Evolutionary conservation across 2,888 invertebrate species (phyloP).

Genomic region (Eucera pruinosa): DNA sequence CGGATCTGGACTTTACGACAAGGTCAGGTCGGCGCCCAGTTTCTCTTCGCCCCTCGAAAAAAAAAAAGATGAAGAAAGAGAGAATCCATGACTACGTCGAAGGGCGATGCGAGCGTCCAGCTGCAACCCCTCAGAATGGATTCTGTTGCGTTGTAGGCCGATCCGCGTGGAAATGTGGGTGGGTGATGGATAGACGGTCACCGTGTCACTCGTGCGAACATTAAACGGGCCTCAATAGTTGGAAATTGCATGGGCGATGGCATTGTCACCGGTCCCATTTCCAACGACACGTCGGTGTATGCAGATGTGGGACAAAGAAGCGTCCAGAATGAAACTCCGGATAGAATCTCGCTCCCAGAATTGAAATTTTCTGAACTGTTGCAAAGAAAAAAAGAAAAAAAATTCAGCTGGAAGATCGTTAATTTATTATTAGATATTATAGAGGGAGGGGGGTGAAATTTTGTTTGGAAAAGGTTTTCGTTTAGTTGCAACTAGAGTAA

Average conservation of each 20-base stretch:
- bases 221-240: conserved; percentile 73
- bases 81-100: conserved; percentile 23
- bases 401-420: conserved; percentile 22
- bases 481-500: too few species aligned
- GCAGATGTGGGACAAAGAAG: conserved; percentile 68
- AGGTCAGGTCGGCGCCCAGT: conserved; percentile 60
- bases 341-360: conserved; percentile 40
- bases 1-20: conserved; percentile 29
- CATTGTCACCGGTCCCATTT: conserved; percentile 57
- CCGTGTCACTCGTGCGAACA: conserved; percentile 76
- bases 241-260: conserved; percentile 72
- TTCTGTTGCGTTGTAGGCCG: conserved; percentile 35
- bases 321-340: conserved; percentile 25
- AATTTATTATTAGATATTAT: background rate
- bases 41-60: conserved; percentile 40
- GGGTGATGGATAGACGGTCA: conserved; percentile 83
- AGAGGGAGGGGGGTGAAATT: too few species aligned
- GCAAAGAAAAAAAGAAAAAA: too few species aligned
- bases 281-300: conserved; percentile 58
- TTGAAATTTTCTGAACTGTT: conserved; percentile 11
- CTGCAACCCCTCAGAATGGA: conserved; percentile 64
- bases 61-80: conserved; percentile 33
- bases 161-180: conserved; percentile 68
- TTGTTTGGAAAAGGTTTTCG: too few species aligned
- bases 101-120: conserved; percentile 58